These are phyloP conservation scores for Eupithecia subumbrata DNA, from an alignment of 2,888 invertebrate species.

Conservation along the genomic window DNA sequence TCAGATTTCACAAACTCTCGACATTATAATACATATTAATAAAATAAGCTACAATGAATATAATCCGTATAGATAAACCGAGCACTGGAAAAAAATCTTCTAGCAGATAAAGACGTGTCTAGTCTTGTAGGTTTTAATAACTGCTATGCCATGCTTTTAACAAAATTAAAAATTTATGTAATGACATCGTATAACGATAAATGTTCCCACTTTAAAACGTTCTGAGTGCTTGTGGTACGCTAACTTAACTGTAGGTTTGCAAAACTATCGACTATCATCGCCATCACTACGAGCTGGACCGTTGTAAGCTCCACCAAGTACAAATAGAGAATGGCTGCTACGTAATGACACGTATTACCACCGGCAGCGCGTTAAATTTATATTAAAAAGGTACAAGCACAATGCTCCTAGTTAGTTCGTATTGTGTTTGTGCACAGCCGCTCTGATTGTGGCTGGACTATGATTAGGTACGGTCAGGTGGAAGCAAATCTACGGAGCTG, in stretches of 20 bases:
- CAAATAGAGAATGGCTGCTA: constrained; percentile 74
- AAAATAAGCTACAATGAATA: neutral
- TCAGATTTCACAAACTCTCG: too few species aligned
- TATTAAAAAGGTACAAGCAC: constrained; percentile 63
- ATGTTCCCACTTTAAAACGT: neutral
- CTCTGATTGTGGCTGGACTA: neutral
- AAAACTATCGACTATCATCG: constrained; percentile 28
- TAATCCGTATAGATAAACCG: neutral
- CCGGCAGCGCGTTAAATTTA: constrained; percentile 68
- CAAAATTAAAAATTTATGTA: neutral
- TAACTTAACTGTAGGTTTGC: neutral
- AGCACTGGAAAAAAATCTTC: neutral
- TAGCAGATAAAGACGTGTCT: neutral
- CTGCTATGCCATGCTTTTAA: neutral
- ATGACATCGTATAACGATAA: neutral
- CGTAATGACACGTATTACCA: constrained; percentile 63
- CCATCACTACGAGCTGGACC: constrained; percentile 56
- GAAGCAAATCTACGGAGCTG: neutral
- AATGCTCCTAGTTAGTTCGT: constrained; percentile 13
- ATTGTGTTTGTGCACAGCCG: constrained; percentile 31
- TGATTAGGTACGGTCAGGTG: constrained; percentile 11
- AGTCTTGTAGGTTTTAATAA: neutral
- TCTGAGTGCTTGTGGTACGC: neutral
- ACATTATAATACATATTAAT: too few species aligned
- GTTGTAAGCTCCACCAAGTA: constrained; percentile 67